Percentiles rank a stretch among this genome's conserved stretches.
Conservation (phyloP, 1,140 invertebrate genomes). For the Polypedilum vanderplanki region DNA sequence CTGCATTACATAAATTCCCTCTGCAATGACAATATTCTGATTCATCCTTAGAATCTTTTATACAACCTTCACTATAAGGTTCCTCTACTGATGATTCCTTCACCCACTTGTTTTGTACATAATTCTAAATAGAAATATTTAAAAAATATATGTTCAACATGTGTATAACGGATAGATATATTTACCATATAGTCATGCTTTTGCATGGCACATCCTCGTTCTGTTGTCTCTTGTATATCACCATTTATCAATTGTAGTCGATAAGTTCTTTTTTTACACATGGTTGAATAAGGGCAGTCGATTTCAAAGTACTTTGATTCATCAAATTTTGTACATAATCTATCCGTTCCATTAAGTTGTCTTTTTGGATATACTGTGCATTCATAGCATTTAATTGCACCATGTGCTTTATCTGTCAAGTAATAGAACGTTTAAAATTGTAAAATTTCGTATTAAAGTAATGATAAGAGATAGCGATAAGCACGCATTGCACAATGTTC, state of each 20-base stretch:
- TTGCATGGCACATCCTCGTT: constrained; percentile 65
- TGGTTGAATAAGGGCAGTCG: constrained; percentile 69
- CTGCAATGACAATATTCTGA: constrained; percentile 61
- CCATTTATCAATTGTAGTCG: constrained; percentile 53
- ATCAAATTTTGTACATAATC: constrained; percentile 66
- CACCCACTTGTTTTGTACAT: constrained; percentile 53
- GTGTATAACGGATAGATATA: constrained; percentile 32
- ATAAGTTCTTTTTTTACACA: constrained; percentile 68
- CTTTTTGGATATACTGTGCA: constrained; percentile 55
- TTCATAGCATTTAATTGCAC: constrained; percentile 54
- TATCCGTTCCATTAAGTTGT: constrained; percentile 40
- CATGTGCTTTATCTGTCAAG: constrained; percentile 33
- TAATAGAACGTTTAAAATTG: neutral
- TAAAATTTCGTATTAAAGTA: no score
- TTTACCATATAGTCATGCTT: constrained; percentile 51
- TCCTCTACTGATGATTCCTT: constrained; percentile 53
- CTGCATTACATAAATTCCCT: constrained; percentile 56
- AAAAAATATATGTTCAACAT: constrained; percentile 27
- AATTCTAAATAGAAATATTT: constrained; percentile 38
- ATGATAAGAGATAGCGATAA: no score
- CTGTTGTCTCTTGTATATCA: constrained; percentile 55
- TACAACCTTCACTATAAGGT: constrained; percentile 61
- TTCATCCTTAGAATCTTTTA: constrained; percentile 45
- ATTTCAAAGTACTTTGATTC: constrained; percentile 56
- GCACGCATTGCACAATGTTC: no score